Percentiles rank a stretch among this genome's conserved stretches.
Evolutionary conservation across 1,140 invertebrate species (phyloP).

Genomic region (Drosophila ficusphila): DNA sequence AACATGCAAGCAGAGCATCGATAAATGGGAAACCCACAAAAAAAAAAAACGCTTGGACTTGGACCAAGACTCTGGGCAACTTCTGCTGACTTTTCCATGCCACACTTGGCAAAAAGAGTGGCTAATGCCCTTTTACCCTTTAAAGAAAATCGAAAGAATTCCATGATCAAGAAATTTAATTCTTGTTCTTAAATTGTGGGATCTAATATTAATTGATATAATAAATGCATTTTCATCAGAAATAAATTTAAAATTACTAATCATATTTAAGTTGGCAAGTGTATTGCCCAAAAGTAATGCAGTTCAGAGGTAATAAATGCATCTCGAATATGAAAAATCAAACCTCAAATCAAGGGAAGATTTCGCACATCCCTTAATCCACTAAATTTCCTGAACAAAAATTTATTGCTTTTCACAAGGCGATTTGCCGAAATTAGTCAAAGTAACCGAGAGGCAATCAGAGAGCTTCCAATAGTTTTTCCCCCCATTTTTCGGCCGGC

Average conservation of each 20-base stretch:
- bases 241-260: no score
- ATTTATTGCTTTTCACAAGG: conserved; percentile 63
- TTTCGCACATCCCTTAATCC: conserved; percentile 58
- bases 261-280: no score
- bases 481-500: not conserved
- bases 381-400: conserved; percentile 54
- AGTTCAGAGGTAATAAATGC: conserved; percentile 32
- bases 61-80: conserved; percentile 22
- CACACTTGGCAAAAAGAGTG: not conserved
- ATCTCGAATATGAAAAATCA: conserved; percentile 46
- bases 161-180: no score
- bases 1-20: conserved; percentile 46
- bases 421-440: conserved; percentile 54
- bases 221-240: no score
- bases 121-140: no score
- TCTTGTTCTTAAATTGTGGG: not conserved
- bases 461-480: conserved; percentile 27
- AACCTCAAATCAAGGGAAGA: conserved; percentile 58
- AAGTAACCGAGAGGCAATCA: conserved; percentile 47
- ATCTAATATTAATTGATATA: not conserved
- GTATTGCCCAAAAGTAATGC: not conserved
- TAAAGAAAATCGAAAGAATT: no score
- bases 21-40: conserved; percentile 51
- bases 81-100: conserved; percentile 17
- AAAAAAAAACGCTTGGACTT: conserved; percentile 43